These are phyloP conservation scores for Cossypha dichroa DNA, from an alignment of 2,797 vertebrate genomes.

Conservation along the genomic window DNA sequence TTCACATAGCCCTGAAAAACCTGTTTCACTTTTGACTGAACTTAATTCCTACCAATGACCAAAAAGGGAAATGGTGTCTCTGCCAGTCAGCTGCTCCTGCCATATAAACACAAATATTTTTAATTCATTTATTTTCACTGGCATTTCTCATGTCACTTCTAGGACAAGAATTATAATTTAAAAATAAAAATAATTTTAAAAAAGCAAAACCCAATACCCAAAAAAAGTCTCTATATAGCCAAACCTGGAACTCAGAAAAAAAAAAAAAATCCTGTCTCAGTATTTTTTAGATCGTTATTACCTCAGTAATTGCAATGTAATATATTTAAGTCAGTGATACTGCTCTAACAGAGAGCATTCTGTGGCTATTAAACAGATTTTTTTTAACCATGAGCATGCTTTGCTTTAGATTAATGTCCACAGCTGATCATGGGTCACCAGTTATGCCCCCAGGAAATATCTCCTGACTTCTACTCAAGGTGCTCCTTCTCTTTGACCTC, in stretches of 20 bases:
- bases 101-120: background rate
- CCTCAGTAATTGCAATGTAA: background rate
- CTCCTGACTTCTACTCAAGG: background rate
- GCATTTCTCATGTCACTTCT: background rate
- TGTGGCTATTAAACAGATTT: background rate
- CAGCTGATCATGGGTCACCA: background rate
- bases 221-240: rapidly evolving
- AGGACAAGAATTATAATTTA: background rate
- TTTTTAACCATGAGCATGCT: background rate
- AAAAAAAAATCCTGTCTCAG: background rate
- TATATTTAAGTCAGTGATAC: background rate
- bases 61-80: background rate
- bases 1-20: background rate
- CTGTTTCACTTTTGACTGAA: background rate
- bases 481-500: background rate
- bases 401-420: background rate
- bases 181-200: background rate
- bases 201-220: rapidly evolving
- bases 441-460: background rate
- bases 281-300: background rate
- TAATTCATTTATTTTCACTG: background rate
- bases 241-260: background rate
- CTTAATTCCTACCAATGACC: background rate
- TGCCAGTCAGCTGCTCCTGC: background rate
- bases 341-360: background rate